Percentiles rank a stretch among this genome's conserved stretches.
These are phyloP conservation scores for Acleris emargana DNA, from an alignment of 2,888 invertebrate genomes.

Conservation along the genomic window DNA sequence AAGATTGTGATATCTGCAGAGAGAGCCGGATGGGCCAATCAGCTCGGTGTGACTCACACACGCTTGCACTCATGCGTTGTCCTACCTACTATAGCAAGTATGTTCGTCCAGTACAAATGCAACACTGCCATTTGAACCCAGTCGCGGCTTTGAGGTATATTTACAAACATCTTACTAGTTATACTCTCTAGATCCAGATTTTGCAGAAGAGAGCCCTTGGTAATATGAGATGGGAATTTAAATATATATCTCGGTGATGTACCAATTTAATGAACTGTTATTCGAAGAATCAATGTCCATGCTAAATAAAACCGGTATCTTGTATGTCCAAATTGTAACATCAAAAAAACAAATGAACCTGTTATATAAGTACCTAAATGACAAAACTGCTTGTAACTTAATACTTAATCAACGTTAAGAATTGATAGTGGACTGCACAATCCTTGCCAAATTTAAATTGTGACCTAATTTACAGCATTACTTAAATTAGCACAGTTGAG, in stretches of 20 bases:
- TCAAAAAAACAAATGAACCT: too few species aligned
- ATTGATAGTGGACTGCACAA: conserved; percentile 10
- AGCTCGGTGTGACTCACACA: conserved; percentile 71
- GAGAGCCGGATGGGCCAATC: conserved; percentile 79
- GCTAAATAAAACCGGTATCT: too few species aligned
- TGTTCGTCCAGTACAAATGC: background rate
- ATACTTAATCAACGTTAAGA: background rate
- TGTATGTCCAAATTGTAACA: too few species aligned
- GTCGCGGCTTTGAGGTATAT: too few species aligned
- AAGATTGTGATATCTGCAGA: conserved; percentile 68
- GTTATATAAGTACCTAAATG: too few species aligned
- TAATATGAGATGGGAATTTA: too few species aligned
- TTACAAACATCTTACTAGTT: too few species aligned
- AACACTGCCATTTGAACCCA: background rate
- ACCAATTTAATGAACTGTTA: too few species aligned
- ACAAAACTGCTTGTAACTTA: background rate
- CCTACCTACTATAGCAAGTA: background rate
- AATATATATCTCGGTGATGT: too few species aligned
- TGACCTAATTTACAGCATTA: conserved; percentile 6
- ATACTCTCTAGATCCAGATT: too few species aligned
- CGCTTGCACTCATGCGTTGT: conserved; percentile 47
- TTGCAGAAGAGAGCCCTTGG: too few species aligned
- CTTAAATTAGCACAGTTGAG: conserved; percentile 13
- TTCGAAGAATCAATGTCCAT: too few species aligned
- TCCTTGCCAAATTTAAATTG: conserved; percentile 9